These are phyloP conservation scores for Helicolenus hilgendorfi DNA, from an alignment of 2,797 vertebrate genomes.

Conservation along the genomic window DNA sequence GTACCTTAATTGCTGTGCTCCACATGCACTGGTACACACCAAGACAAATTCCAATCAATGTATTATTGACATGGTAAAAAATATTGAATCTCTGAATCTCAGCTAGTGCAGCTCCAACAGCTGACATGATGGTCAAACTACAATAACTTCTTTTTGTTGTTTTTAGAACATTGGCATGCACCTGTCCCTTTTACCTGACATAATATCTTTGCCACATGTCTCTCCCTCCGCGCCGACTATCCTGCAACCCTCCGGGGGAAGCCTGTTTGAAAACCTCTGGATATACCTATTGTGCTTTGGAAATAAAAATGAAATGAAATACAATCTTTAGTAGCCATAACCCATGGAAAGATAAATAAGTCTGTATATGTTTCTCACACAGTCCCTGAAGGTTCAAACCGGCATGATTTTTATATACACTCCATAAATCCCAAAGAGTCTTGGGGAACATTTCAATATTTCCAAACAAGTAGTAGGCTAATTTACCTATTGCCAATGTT, in stretches of 20 bases:
- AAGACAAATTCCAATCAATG: too few species aligned
- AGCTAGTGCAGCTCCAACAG: background rate
- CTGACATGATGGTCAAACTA: background rate
- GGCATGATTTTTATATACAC: background rate
- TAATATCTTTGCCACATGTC: background rate
- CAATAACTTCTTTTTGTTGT: too few species aligned
- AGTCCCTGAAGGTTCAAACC: background rate
- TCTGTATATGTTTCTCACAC: background rate
- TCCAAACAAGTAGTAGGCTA: background rate
- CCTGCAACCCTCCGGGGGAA: background rate
- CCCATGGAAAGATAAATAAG: background rate
- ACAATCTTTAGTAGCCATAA: background rate
- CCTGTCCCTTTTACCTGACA: background rate
- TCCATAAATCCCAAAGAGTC: background rate
- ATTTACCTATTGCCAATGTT: background rate
- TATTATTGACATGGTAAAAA: too few species aligned
- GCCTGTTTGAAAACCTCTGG: background rate
- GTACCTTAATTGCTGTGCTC: too few species aligned
- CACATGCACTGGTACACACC: too few species aligned
- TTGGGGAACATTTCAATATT: background rate
- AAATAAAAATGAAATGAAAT: background rate
- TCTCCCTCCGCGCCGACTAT: background rate
- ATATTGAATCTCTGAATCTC: too few species aligned
- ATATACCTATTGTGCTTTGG: background rate
- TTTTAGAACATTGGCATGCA: too few species aligned